Conservation (phyloP, 2,888 invertebrate species). For the Nymphalis urticae region DNA sequence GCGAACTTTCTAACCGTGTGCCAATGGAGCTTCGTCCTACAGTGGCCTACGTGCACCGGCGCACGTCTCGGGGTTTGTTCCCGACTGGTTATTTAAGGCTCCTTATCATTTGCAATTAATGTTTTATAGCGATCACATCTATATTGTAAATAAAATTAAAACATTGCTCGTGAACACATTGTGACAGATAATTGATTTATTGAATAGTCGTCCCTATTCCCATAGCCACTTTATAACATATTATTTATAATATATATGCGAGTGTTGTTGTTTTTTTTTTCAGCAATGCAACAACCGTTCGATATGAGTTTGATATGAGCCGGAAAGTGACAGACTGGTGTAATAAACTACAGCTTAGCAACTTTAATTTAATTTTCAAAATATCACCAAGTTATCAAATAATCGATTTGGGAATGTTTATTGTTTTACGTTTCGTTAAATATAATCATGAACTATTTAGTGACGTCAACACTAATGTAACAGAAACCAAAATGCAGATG, state of each 20-base stretch:
- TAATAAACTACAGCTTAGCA: too few species aligned
- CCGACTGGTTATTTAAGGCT: conserved; percentile 53
- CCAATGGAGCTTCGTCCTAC: conserved; percentile 48
- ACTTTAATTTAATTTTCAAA: too few species aligned
- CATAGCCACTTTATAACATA: background rate
- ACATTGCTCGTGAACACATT: conserved; percentile 1
- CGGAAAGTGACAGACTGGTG: too few species aligned
- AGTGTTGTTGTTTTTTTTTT: background rate
- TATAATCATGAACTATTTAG: too few species aligned
- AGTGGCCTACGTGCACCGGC: conserved; percentile 73
- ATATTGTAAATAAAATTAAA: conserved; percentile 18
- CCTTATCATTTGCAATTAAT: conserved; percentile 49
- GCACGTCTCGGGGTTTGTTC: conserved; percentile 65
- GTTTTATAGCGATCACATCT: conserved; percentile 34
- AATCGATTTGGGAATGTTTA: too few species aligned
- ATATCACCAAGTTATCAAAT: too few species aligned
- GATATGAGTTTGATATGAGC: too few species aligned
- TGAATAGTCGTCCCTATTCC: background rate
- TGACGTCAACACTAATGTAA: too few species aligned
- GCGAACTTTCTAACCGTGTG: conserved; percentile 40
- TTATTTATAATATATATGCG: too few species aligned
- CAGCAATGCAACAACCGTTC: too few species aligned
- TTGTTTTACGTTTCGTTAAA: too few species aligned
- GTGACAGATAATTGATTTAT: background rate
- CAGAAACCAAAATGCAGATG: too few species aligned